Conservation (phyloP, 2,888 invertebrate species). For the Thecophora atra region DNA sequence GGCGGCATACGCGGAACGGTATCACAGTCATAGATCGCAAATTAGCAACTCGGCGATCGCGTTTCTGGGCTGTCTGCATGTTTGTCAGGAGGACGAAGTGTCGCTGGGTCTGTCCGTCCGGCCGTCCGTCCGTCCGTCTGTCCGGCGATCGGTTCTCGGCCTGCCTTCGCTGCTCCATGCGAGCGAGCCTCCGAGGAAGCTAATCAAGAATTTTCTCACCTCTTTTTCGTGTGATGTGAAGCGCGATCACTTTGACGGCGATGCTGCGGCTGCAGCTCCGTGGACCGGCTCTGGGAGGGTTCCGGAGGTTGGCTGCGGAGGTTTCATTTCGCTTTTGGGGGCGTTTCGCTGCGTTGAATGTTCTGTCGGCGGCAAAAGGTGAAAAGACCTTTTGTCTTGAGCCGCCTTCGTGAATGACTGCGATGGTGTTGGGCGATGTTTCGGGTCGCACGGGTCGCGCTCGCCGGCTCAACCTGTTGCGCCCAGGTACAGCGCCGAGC, state of each 20-base stretch:
- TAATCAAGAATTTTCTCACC: slow-evolving; percentile 66
- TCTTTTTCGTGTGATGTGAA: slow-evolving; percentile 60
- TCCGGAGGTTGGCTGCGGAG: slow-evolving; percentile 26
- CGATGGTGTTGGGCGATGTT: slow-evolving; percentile 23
- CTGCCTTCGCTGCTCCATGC: not conserved
- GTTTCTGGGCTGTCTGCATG: slow-evolving; percentile 19
- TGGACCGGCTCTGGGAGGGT: slow-evolving; percentile 30
- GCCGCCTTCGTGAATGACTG: slow-evolving; percentile 34
- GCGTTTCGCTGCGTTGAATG: slow-evolving; percentile 62
- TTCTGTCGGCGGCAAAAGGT: slow-evolving; percentile 60
- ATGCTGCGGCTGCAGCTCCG: not conserved
- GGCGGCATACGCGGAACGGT: not conserved
- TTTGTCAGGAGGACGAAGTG: slow-evolving; percentile 5
- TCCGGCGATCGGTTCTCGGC: not conserved
- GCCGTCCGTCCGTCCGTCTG: slow-evolving; percentile 18
- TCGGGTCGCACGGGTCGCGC: slow-evolving; percentile 17
- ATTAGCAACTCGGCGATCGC: slow-evolving; percentile 21
- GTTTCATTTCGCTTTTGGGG: slow-evolving; percentile 48
- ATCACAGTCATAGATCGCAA: slow-evolving; percentile 36
- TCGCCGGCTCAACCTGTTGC: slow-evolving; percentile 34
- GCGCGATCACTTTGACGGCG: slow-evolving; percentile 43
- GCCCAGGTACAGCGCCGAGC: not conserved
- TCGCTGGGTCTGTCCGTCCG: slow-evolving; percentile 17
- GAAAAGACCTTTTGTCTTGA: slow-evolving; percentile 58
- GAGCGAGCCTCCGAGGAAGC: slow-evolving; percentile 60